Evolutionary conservation across 2,888 invertebrate genomes (phyloP), one percentile per base, ranked within the genome.

Genomic region (Andrena marginata): DNA sequence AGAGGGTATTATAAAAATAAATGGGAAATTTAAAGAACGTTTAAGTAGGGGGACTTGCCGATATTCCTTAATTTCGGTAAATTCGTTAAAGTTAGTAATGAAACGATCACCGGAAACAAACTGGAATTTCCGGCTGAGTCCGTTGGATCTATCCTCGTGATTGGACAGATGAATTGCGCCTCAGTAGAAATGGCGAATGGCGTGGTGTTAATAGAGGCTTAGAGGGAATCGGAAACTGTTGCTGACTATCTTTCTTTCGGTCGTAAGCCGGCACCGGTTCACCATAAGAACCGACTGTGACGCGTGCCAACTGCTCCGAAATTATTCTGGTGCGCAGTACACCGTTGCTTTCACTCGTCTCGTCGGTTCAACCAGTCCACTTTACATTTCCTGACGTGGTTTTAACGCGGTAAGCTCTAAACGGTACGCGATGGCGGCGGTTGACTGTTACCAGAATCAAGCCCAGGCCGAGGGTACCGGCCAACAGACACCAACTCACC

Each of bases 381-480:
- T 62, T 69, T 70, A 29, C 67, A 78, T 64, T 75, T 73, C 42
- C 69, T 70, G 74, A 73, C 78, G 74, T 78, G 73, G 51, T 76
- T 84, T 80, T 77, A 83, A 80, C 80, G 79, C 64, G 77, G 78
- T 84, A 85, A 86, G 82, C 83, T 68, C 63, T 64, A 86, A 78
- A 74, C 80, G 71, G 78, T 67, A 84, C 82, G 82, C 89, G 88
- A 93, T 93, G 93, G 93, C 93, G 92, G 91, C 93, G 87, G 92
- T 93, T 80, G 93, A 92, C 87, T 92, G 91, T 90, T 93, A 91
- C 89, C 93, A 92, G 84, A 92, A 91, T 85, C 90, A 91, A 85
- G 85, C 90, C 72, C 90, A 90, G 81, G 81, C 72, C 83, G 91
- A 91, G 84, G 88, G 87, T 83, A 85, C 87, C 81, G 88, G 88